Evolutionary conservation across 2,888 invertebrate species (phyloP), one percentile per base, ranked within the genome.

Genomic region (Tinea semifulvella): DNA sequence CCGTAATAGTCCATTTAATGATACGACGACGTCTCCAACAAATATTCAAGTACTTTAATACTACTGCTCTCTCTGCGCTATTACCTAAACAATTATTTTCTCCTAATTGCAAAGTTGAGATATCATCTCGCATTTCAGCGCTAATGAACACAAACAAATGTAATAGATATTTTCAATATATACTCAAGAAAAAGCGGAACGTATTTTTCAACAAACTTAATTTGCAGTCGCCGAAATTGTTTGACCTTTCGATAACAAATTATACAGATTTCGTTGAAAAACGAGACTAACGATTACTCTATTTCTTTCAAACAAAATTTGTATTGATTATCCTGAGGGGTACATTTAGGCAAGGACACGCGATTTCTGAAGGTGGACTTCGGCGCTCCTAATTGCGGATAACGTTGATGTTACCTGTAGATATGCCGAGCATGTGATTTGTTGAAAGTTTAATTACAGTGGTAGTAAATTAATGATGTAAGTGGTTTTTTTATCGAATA

Each of bases 61-160:
- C 16, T 27, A 28, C 38, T 20, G 35, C 20, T 35, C 35, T 20
- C 39, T 35, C 44, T 16, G 18, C 28, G 13, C 7, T 45, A 40
- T 28, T 40, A 71, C 65, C 63, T 64, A 68, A 71, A 70, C 68
- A 77, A 77, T 75, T 73, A 79, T 71, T 74, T 67, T 59, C 51
- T 62, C 65, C 55, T 79, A 76, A 79, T 77, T 77, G 76, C 67
- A 64, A 56, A 59, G 55, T 58, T 63, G 56, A 59, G 60, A 59
- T 57, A 57, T 60, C 51, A 63, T 56, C 52, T 70, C 61, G 50
- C 52, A 54, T 77, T 76, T 65, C 71, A 60, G 49, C 60, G 65
- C 65, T 79, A 80, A 79, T 76, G 79, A 80, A 72, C 69, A 64
- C 61, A 72, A 44, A 44, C 36, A 13, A 63, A 72, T 61, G 79